phyloP scores from a whole-genome alignment of 2,888 invertebrate species.

The Encarsia formosa region DNA sequence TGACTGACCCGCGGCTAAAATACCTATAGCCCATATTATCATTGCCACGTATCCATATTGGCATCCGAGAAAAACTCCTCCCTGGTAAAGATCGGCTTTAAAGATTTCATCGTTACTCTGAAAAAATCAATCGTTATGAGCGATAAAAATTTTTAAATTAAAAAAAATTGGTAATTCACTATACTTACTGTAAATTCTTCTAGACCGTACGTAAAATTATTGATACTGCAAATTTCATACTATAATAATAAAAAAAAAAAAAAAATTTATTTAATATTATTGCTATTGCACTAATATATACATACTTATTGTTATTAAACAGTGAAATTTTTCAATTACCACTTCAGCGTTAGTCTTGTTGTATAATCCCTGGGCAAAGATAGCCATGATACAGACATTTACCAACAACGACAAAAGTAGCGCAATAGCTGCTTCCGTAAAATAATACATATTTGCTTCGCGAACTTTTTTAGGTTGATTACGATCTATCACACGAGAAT shows the following conservation, averaged over 20 bases:
- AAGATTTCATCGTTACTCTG: constrained; percentile 49
- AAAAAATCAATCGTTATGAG: no score
- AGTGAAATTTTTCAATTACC: constrained; percentile 54
- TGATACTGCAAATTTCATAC: constrained; percentile 38
- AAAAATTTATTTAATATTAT: no score
- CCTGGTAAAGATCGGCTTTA: constrained; percentile 68
- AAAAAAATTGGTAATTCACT: no score
- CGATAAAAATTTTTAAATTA: no score
- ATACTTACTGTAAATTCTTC: constrained; percentile 51
- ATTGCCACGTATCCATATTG: constrained; percentile 71
- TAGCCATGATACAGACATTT: constrained; percentile 82
- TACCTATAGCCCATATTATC: constrained; percentile 83
- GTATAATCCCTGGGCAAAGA: constrained; percentile 80
- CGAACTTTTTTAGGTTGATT: constrained; percentile 64
- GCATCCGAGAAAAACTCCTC: constrained; percentile 73
- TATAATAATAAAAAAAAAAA: constrained; percentile 29
- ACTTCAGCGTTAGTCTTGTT: constrained; percentile 67
- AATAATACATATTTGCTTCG: constrained; percentile 84
- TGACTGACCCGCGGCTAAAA: constrained; percentile 77
- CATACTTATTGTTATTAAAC: no score
- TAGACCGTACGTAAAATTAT: constrained; percentile 39
- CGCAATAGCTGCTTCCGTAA: constrained; percentile 74
- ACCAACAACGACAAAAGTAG: constrained; percentile 80
- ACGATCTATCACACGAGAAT: constrained; percentile 77
- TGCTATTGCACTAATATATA: no score